phyloP scores from a whole-genome alignment of 2,888 invertebrate species.

The Cheilosia urbana region DNA sequence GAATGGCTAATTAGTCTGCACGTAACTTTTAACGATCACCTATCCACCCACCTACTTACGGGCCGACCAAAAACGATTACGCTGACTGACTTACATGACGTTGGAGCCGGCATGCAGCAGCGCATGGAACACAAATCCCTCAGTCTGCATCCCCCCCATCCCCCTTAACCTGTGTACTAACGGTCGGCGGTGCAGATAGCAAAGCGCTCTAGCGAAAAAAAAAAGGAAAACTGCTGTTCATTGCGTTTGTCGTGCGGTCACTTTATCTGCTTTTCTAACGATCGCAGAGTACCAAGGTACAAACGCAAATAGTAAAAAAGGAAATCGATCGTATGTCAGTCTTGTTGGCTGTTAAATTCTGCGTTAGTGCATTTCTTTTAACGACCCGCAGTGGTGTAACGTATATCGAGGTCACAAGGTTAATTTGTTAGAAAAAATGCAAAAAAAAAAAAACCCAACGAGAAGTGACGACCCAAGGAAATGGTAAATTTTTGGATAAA shows the following conservation, averaged over 20 bases:
- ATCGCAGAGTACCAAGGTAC: neutral
- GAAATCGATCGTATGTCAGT: constrained; percentile 61
- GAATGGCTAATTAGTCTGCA: constrained; percentile 59
- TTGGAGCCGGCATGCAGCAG: neutral
- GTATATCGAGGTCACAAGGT: constrained; percentile 65
- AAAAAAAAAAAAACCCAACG: constrained; percentile 35
- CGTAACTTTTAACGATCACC: constrained; percentile 67
- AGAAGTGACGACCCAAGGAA: constrained; percentile 20
- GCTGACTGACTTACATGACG: constrained; percentile 18
- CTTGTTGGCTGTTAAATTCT: constrained; percentile 36
- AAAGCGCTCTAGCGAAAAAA: constrained; percentile 10
- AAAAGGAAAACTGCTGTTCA: constrained; percentile 11
- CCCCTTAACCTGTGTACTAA: constrained; percentile 5
- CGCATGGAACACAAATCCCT: constrained; percentile 5
- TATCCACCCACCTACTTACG: constrained; percentile 59
- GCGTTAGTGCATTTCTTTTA: constrained; percentile 31
- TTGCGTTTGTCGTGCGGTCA: constrained; percentile 33
- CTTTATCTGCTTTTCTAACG: constrained; percentile 37
- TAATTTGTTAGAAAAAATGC: constrained; percentile 68
- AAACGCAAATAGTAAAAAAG: constrained; percentile 17
- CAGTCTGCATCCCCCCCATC: neutral
- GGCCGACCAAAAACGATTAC: constrained; percentile 3
- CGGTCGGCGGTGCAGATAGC: constrained; percentile 16
- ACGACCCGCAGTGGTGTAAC: constrained; percentile 35
- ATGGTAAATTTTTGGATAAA: constrained; percentile 10